Base-by-base conservation (phyloP, 1,140 invertebrate species). In the Drosophila albomicans region DNA sequence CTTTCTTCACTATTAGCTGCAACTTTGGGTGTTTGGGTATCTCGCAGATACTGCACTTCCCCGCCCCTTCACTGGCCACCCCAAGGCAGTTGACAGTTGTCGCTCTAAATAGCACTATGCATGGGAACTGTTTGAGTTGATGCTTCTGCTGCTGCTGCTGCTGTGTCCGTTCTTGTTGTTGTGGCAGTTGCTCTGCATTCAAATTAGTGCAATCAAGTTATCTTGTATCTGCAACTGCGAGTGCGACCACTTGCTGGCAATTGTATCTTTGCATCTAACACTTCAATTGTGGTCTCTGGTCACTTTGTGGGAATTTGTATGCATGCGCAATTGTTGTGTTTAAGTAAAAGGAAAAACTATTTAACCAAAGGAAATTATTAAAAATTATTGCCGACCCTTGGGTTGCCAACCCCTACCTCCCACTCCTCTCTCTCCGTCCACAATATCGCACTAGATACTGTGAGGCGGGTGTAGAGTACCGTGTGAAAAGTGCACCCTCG, bases 161-260 rank as follows among this genome's bases (percentile, higher is more conserved):
- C 13, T 52, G 48, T 10, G 20, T 4, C 20, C 28, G 38, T 41
- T 41, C 7, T 41, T 41, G 38, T 41, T 41, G 51, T 15, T 71
- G 46, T 13, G 58, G 51, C 51, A 10, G 51, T 52, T 75, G 75
- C 25, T 69, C 38, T 69, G 74, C 74, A 79, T 67, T 84, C 81
- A 91, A 91, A 91, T 91, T 91, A 91, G 88, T 91, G 79, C 84
- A 91, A 91, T 91, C 84, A 91, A 88, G 78, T 88, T 89, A 88
- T 88, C 85, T 88, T 88, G 85, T 78, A 77, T 88, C 84, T 84
- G 80, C 75, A 59, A 78, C 52, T 45, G 72, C 32, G 30, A 57
- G 15, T 28, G 56, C 58, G 70, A 67, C 81, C 74, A 86, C 81
- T 84, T 86, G 63, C 75, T 71, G 82, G 71, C 81, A 88, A 90